A percentile compares a stretch with the other conserved stretches of the same genome.
Evolutionary conservation across 2,888 invertebrate genomes (phyloP).

Genomic region (Agrotis segetum): DNA sequence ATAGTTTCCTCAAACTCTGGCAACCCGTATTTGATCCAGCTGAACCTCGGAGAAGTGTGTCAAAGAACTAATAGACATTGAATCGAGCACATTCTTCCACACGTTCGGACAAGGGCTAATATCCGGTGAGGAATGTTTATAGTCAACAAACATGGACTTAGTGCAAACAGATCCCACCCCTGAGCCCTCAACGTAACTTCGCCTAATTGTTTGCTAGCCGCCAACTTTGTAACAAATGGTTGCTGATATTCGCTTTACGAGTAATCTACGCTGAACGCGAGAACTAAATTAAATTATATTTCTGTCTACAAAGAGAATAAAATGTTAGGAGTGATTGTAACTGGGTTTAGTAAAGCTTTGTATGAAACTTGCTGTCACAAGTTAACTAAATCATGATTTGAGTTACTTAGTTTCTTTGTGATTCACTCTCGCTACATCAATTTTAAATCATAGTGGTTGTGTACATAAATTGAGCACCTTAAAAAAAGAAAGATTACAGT

Average conservation of each 20-base stretch:
- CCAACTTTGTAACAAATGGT: constrained; percentile 79
- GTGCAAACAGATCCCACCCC: constrained; percentile 79
- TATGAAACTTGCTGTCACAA: neutral
- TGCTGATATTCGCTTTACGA: constrained; percentile 70
- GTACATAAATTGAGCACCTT: constrained; percentile 19
- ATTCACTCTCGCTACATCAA: neutral
- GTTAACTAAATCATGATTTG: neutral
- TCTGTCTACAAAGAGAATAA: constrained; percentile 48
- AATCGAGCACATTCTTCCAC: constrained; percentile 76
- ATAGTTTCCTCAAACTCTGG: constrained; percentile 26
- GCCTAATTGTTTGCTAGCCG: constrained; percentile 80
- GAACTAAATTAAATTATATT: constrained; percentile 60
- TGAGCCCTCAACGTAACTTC: constrained; percentile 78
- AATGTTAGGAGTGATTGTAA: constrained; percentile 43
- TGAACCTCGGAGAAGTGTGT: constrained; percentile 53
- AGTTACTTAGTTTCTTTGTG: neutral
- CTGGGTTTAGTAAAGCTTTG: constrained; percentile 8
- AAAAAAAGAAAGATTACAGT: constrained; percentile 35
- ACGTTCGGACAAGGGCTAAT: constrained; percentile 86
- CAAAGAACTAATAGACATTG: constrained; percentile 72
- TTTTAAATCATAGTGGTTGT: constrained; percentile 6
- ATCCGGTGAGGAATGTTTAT: constrained; percentile 86
- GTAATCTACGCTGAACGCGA: constrained; percentile 63
- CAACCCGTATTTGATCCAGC: constrained; percentile 54
- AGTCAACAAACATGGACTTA: constrained; percentile 83